A percentile compares a stretch with the other conserved stretches of the same genome.
phyloP scores from a whole-genome alignment of 2,113 vertebrate species.

The Anguilla japonica region DNA sequence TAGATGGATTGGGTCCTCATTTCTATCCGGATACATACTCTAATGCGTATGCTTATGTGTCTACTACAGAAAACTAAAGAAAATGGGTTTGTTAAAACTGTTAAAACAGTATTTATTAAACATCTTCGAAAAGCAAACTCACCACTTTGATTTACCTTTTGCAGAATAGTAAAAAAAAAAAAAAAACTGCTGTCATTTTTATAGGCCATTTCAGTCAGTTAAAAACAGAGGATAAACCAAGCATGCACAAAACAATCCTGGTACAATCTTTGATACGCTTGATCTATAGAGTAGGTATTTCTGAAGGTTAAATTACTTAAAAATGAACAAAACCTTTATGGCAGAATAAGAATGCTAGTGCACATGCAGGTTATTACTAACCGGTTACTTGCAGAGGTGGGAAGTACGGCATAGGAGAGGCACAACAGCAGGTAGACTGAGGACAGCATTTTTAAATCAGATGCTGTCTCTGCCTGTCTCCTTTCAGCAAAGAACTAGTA shows the following conservation, averaged over 20 bases:
- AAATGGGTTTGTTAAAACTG: no score
- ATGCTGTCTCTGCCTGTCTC: conserved; percentile 23
- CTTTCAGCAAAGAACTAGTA: background rate
- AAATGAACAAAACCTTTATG: background rate
- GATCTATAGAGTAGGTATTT: background rate
- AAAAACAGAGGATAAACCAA: background rate
- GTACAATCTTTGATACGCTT: background rate
- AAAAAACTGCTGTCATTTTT: background rate
- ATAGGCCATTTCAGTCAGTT: background rate
- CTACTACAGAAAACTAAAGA: no score
- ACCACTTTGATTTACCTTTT: background rate
- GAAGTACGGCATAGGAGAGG: conserved; percentile 31
- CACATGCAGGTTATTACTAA: conserved; percentile 27
- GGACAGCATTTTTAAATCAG: conserved; percentile 45
- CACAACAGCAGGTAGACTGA: conserved; percentile 31
- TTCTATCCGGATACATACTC: no score
- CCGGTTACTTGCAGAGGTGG: conserved; percentile 25
- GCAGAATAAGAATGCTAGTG: background rate
- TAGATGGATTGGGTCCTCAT: no score
- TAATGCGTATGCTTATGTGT: no score
- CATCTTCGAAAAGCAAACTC: background rate
- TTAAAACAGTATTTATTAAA: no score
- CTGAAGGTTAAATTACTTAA: background rate
- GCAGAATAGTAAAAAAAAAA: background rate
- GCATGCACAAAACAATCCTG: background rate